Base-by-base conservation (phyloP, 2,113 vertebrate species). In the Equus przewalskii region DNA sequence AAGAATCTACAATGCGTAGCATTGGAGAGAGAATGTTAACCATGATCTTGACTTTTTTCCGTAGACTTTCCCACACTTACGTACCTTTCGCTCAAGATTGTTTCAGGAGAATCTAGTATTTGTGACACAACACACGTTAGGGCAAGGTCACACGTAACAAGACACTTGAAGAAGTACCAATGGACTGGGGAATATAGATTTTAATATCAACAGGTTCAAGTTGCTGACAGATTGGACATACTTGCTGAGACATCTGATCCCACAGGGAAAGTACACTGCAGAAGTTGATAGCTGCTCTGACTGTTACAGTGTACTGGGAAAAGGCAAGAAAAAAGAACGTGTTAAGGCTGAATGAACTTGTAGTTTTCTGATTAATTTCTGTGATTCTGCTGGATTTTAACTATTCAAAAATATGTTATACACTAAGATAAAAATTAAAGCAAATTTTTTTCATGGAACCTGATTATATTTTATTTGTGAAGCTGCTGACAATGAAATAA, bases 141-240 rank as follows among this genome's bases (percentile, higher is more conserved):
- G 70, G 75, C 75, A 87, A 98, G 93, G 97, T 95, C 85, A 97
- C 76, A 72, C 44, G 16, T 85, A 78, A 96, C 16, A 13, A 78
- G 56, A 94, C 91, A 80, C 79, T 87, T 92, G 84, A 94, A 89
- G 64, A 89, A 94, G 60, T 58, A 94, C 73, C 88, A 79, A 28
- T 75, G 80, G 67, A 76, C 81, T 75, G 19, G 97, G 93, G 93
- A 98, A 97, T 97, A 97, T 67, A 86, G 81, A 97, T 93, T 97
- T 97, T 93, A 86, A 86, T 96, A 96, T 86, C 97, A 98, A 96
- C 96, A 98, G 94, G 95, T 96, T 93, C 58, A 73, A 82, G 73
- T 81, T 94, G 96, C 83, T 98, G 98, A 97, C 97, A 97, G 93
- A 76, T 96, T 96, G 89, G 93, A 97, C 94, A 87, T 89, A 78